Percentiles rank a stretch among this genome's conserved stretches.
phyloP scores from a whole-genome alignment of 2,113 vertebrate genomes.

The Emberiza fucata region DNA sequence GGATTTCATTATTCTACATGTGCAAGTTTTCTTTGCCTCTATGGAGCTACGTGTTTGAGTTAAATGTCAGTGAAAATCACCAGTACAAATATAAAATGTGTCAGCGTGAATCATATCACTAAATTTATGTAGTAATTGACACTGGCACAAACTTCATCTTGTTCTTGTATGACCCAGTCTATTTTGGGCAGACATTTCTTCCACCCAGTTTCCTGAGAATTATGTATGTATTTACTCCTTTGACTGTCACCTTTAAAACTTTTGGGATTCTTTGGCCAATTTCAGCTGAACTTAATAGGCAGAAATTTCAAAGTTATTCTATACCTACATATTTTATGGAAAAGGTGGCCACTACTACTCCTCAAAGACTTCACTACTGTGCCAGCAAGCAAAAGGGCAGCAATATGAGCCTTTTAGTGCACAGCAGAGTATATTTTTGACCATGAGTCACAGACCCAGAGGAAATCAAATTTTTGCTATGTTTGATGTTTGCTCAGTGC shows the following conservation, averaged over 20 bases:
- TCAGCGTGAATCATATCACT: conserved; percentile 39
- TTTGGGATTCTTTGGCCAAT: neutral
- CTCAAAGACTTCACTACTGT: neutral
- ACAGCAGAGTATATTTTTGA: neutral
- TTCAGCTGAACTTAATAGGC: neutral
- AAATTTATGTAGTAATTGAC: conserved; percentile 50
- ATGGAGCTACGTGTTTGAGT: neutral
- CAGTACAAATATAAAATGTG: conserved; percentile 46
- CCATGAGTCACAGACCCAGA: neutral
- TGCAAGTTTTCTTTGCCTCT: conserved; percentile 22
- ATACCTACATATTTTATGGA: neutral
- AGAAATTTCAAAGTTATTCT: neutral
- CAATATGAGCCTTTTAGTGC: neutral
- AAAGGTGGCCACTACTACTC: neutral
- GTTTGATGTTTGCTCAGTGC: neutral
- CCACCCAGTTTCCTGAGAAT: neutral
- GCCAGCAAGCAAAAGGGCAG: neutral
- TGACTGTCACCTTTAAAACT: neutral
- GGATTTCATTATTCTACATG: conserved; percentile 20
- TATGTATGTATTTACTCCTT: neutral
- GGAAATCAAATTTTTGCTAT: neutral
- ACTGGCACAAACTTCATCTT: conserved; percentile 16
- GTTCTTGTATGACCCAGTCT: neutral
- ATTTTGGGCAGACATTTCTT: conserved; percentile 18
- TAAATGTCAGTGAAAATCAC: conserved; percentile 48